Base-by-base conservation (phyloP, 2,113 vertebrate species). In the Centropristis striata region DNA sequence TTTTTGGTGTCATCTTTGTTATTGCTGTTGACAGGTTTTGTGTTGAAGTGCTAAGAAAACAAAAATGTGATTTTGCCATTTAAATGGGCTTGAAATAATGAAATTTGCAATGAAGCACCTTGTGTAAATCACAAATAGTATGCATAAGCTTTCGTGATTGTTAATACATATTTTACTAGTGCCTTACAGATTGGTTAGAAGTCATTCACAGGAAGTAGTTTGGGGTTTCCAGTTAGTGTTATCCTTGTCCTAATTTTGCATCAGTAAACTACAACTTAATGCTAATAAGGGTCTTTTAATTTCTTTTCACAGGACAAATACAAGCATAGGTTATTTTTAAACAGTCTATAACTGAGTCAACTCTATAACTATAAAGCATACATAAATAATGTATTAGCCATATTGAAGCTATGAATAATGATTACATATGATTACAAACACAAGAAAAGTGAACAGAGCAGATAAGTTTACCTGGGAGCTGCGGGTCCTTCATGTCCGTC, bases 401-500 rank as follows among this genome's bases (percentile, higher is more conserved):
- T 39, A 61, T 9, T 27, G 15, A 58, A 58, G 1, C 23, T 2
- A 57, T 27, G 9, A 20, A 32, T 32, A 32, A 32, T 6, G 6
- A 4, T 32, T 32, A 32, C 32, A 32, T 4, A 32, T 32, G 3
- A 32, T 3, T 32, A 32, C 32, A 32, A 36, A 55, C 37, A 28
- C 14, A 4, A 11, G 5, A 58, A 39, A 37, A n/a, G 21, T 18
- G 32, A 8, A 41, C 2, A 55, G 20, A 78, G 13, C 0, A 20
- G 18, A 46, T 39, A 1, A 0, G 61, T 63, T 88, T 92, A 95
- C 95, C 93, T 92, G 88, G 55, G 42, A 91, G 32, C 28, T 93
- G 92, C 0, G 86, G 90, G 32, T 95, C 92, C 84, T 93, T 95
- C 93, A 94, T 95, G 67, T 82, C 71, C 53, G 65, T 84, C 28